Conservation (phyloP, 2,113 vertebrate genomes). For the Ivindomyrus marchei region DNA sequence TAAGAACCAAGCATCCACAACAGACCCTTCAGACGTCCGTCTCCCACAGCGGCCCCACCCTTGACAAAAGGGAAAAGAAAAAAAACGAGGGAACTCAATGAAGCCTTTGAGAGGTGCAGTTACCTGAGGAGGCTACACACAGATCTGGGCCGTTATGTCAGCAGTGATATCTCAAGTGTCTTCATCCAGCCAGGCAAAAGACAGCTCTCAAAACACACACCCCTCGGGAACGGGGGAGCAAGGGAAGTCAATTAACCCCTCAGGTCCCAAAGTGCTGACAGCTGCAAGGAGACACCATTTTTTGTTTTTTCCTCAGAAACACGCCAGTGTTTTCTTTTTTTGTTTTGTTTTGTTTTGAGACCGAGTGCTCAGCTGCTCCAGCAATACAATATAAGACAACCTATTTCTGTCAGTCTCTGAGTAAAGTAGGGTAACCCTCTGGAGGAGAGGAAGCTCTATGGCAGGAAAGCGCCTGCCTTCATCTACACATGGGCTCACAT, state of each 20-base stretch:
- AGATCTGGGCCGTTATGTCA: conserved; percentile 52
- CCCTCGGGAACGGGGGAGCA: conserved; percentile 66
- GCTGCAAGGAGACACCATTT: conserved; percentile 54
- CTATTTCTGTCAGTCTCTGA: conserved; percentile 70
- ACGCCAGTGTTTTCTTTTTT: conserved; percentile 37
- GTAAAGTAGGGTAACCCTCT: conserved; percentile 66
- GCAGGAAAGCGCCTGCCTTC: conserved; percentile 56
- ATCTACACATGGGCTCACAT: conserved; percentile 57
- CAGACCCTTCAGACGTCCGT: conserved; percentile 55
- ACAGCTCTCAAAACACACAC: conserved; percentile 69
- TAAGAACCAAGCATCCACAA: conserved; percentile 70
- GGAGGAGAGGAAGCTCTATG: conserved; percentile 53
- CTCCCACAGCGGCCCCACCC: conserved; percentile 30
- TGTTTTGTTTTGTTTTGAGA: conserved; percentile 52
- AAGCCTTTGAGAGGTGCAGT: conserved; percentile 72
- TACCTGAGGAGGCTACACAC: conserved; percentile 61
- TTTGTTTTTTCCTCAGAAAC: conserved; percentile 27
- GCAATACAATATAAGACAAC: conserved; percentile 58
- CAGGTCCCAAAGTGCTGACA: conserved; percentile 60
- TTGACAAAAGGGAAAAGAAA: conserved; percentile 63
- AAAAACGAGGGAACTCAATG: conserved; percentile 71
- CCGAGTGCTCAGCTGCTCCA: conserved; percentile 59
- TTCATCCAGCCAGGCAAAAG: conserved; percentile 63
- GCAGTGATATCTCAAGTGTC: conserved; percentile 69
- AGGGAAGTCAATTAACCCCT: conserved; percentile 65